A percentile compares a stretch with the other conserved stretches of the same genome.
These are phyloP conservation scores for Liolophura sinensis DNA, from an alignment of 1,140 invertebrate genomes.

Conservation along the genomic window DNA sequence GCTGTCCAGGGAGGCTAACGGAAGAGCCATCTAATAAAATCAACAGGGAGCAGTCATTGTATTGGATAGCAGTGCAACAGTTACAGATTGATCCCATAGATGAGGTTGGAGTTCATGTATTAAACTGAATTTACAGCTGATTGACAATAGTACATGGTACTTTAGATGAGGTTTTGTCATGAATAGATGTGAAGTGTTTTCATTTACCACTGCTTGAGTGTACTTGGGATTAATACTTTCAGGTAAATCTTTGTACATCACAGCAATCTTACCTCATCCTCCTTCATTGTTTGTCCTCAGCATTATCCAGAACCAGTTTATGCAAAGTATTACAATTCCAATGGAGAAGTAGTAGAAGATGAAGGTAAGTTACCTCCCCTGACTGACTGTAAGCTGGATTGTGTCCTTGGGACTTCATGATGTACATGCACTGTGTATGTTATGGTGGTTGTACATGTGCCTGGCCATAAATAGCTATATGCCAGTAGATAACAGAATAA, in stretches of 20 bases:
- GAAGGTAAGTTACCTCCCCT: conserved; percentile 34
- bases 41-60: conserved; percentile 58
- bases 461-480: too few relatives aligned
- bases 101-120: conserved; percentile 38
- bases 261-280: background rate
- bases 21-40: conserved; percentile 37
- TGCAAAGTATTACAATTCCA: conserved; percentile 57
- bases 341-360: conserved; percentile 59
- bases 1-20: conserved; percentile 6
- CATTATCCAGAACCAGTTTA: conserved; percentile 52
- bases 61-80: conserved; percentile 64
- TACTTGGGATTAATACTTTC: too few relatives aligned
- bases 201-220: too few relatives aligned
- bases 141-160: too few relatives aligned
- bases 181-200: too few relatives aligned
- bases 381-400: background rate
- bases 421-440: conserved; percentile 5
- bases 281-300: conserved; percentile 35
- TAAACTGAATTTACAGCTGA: too few relatives aligned
- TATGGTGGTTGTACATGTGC: too few relatives aligned
- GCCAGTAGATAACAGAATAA: too few relatives aligned
- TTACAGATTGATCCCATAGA: conserved; percentile 58
- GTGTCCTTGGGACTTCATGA: background rate
- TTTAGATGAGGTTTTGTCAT: too few relatives aligned
- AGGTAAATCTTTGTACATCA: too few relatives aligned